Evolutionary conservation across 2,888 invertebrate genomes (phyloP).

Genomic region (Aphidius colemani): DNA sequence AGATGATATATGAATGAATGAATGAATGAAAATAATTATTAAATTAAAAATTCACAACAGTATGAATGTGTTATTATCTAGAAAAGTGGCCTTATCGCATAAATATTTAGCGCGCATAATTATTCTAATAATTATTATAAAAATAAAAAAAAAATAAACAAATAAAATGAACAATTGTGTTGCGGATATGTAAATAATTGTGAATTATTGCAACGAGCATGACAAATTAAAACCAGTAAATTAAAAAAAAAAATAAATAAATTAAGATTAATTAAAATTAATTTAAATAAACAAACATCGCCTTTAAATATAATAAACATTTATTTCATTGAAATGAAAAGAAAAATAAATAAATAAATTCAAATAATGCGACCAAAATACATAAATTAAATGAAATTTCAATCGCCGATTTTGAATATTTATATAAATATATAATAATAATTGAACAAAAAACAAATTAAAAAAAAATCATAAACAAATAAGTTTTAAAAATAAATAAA

Average conservation of each 20-base stretch:
- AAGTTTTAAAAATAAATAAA: neutral
- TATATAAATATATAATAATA: too few species aligned
- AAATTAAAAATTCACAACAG: slow-evolving; percentile 13
- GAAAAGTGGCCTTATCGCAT: slow-evolving; percentile 40
- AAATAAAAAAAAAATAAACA: slow-evolving; percentile 20
- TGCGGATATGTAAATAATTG: slow-evolving; percentile 5
- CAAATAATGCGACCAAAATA: slow-evolving; percentile 8
- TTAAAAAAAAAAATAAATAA: too few species aligned
- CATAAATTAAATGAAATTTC: slow-evolving; percentile 11
- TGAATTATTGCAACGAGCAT: slow-evolving; percentile 19
- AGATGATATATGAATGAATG: neutral
- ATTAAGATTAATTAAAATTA: too few species aligned
- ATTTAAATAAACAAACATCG: too few species aligned
- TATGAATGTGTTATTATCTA: slow-evolving; percentile 27
- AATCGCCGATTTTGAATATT: too few species aligned
- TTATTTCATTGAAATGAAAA: too few species aligned
- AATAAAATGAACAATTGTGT: slow-evolving; percentile 8
- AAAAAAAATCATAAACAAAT: neutral
- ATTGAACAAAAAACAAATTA: slow-evolving; percentile 11
- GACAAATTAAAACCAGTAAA: slow-evolving; percentile 22
- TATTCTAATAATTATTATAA: slow-evolving; percentile 20
- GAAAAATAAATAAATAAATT: neutral
- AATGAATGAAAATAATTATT: neutral
- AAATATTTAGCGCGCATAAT: slow-evolving; percentile 32
- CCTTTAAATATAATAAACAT: too few species aligned